Base-by-base conservation (phyloP, 2,888 invertebrate species). In the Acutogordius australiensis region DNA sequence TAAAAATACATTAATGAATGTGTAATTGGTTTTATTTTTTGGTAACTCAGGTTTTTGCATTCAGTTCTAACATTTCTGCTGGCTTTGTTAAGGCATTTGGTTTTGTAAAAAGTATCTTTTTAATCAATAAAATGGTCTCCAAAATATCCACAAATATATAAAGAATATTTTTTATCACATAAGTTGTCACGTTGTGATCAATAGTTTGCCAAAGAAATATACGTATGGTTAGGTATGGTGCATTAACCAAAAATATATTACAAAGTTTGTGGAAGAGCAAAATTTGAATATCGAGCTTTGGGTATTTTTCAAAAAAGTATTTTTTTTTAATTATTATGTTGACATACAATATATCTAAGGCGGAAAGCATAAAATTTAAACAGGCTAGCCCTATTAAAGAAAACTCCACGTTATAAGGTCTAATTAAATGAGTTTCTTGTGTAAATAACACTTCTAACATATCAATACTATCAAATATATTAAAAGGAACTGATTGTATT, bases 401-500 rank as follows among this genome's bases (percentile, higher is more conserved):
- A 51, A n/a, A n/a, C 4, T 51, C n/a, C 4, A 4, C 8, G 4
- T 8, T 21, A 51, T 21, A 51, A n/a, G 51, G 51, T 4, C 13
- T 13, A 21, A 51, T 51, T 21, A 51, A 21, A 4, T 23, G 8
- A 51, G 51, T 51, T n/a, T 51, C 51, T 51, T 51, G n/a, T n/a
- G 26, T 51, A 51, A 51, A 51, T 51, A 51, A 51, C 23, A 51
- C 23, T 51, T 51, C 51, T 51, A 51, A 51, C 23, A 51, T 51
- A 51, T 51, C 51, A 51, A 51, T 51, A 51, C 51, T 51, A 23
- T 51, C 51, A 51, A 51, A 51, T 51, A 51, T 51, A 51, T 51
- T 51, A 51, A 51, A 51, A n/a, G 51, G 51, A 4, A 51, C 51
- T n/a, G 51, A 51, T 21, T 51, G 51, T 51, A 51, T 21, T 51